A percentile compares a stretch with the other conserved stretches of the same genome.
phyloP scores from a whole-genome alignment of 2,797 vertebrate genomes.

The Poeciliopsis paucimaculata region DNA sequence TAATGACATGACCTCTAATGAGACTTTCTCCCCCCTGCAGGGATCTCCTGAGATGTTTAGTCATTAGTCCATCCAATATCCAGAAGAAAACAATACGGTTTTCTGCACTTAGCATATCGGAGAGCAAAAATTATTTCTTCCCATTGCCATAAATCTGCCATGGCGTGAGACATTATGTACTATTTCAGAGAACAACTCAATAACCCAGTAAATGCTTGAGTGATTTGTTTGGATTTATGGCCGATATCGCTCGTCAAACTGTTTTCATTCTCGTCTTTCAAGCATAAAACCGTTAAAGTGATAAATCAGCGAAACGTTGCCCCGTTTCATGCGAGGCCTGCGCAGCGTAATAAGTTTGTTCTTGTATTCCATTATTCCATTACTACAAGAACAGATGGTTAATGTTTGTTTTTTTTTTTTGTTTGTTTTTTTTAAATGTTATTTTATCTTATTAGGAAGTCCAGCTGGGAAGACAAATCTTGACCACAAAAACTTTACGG shows the following conservation, averaged over 20 bases:
- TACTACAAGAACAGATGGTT: slow-evolving; percentile 5
- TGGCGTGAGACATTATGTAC: slow-evolving; percentile 16
- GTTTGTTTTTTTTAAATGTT: too few relatives aligned
- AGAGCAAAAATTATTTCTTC: slow-evolving; percentile 43
- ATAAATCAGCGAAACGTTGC: slow-evolving; percentile 28
- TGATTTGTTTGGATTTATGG: slow-evolving; percentile 30
- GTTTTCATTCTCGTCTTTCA: slow-evolving; percentile 30
- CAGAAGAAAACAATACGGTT: slow-evolving; percentile 30
- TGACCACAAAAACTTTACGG: background rate
- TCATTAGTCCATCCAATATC: slow-evolving; percentile 30
- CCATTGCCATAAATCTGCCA: slow-evolving; percentile 48
- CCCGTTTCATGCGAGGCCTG: background rate
- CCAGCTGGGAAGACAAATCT: background rate
- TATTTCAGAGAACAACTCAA: slow-evolving; percentile 28
- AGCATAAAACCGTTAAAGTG: slow-evolving; percentile 1
- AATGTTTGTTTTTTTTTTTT: background rate
- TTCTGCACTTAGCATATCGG: slow-evolving; percentile 20
- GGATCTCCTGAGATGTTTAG: slow-evolving; percentile 37
- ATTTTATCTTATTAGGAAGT: background rate
- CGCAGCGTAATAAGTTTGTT: background rate
- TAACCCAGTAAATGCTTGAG: slow-evolving; percentile 12
- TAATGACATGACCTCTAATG: slow-evolving; percentile 43
- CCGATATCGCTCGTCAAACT: slow-evolving; percentile 30
- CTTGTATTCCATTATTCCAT: slow-evolving; percentile 6
- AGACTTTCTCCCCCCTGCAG: slow-evolving; percentile 22